Evolutionary conservation across 2,888 invertebrate genomes (phyloP).

Genomic region (Aporophyla lueneburgensis): DNA sequence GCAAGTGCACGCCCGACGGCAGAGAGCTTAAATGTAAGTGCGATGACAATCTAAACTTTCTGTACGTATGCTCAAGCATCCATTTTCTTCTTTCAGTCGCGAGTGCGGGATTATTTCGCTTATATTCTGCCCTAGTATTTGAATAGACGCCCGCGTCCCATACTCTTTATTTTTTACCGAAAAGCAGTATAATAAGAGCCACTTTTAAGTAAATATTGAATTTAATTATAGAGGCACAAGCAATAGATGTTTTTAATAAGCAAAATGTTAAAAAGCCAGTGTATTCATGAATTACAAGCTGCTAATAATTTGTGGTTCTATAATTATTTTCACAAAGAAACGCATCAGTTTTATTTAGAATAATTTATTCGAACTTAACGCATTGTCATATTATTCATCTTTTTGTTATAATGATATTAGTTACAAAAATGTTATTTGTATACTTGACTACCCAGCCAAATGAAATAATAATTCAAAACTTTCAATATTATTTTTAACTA

Average conservation of each 20-base stretch:
- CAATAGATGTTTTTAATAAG: not conserved
- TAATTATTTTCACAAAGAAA: not conserved
- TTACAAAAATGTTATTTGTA: not conserved
- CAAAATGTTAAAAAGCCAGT: not conserved
- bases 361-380: not conserved
- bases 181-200: not conserved
- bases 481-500: not conserved
- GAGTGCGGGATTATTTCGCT: not conserved
- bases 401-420: not conserved
- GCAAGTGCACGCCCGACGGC: conserved; percentile 93
- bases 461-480: not conserved
- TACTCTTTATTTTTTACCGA: not conserved
- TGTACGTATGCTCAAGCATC: not conserved
- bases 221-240: no score
- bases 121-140: not conserved
- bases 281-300: not conserved
- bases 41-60: not conserved
- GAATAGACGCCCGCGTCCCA: not conserved
- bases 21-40: conserved; percentile 92
- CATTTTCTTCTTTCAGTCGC: not conserved
- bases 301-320: not conserved
- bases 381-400: not conserved
- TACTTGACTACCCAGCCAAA: no score
- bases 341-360: no score
- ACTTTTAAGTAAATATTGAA: not conserved